Evolutionary conservation across 2,797 vertebrate genomes (phyloP).

Genomic region (Ceyx erithaca): DNA sequence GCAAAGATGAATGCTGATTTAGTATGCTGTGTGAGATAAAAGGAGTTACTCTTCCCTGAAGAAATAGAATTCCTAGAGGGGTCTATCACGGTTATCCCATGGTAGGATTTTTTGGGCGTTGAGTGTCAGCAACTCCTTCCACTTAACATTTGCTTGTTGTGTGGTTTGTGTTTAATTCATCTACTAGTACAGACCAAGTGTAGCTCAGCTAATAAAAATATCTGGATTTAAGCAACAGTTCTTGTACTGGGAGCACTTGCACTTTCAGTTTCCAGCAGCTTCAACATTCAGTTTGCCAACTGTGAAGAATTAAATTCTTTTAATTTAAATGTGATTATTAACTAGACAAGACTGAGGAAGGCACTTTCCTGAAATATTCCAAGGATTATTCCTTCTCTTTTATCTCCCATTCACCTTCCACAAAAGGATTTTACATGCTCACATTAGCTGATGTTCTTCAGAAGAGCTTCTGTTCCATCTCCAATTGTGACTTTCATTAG

Average conservation of each 20-base stretch:
- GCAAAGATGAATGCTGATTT: neutral
- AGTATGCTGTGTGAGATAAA: neutral
- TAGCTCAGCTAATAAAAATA: neutral
- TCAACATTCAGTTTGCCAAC: neutral
- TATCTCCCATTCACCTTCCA: constrained; percentile 29
- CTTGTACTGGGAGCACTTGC: neutral
- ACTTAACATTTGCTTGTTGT: neutral
- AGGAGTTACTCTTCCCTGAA: neutral
- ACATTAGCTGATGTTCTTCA: constrained; percentile 8
- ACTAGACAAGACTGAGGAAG: neutral
- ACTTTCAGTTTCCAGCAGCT: neutral
- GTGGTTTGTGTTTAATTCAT: neutral
- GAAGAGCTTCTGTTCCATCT: constrained; percentile 35
- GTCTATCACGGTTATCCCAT: neutral
- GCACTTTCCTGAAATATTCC: constrained; percentile 10
- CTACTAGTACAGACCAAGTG: neutral
- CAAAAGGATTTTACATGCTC: neutral
- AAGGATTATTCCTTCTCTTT: constrained; percentile 20
- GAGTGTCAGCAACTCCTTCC: neutral
- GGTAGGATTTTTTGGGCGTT: neutral
- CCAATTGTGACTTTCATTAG: constrained; percentile 40
- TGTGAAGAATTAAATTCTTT: neutral
- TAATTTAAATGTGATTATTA: constrained; percentile 56
- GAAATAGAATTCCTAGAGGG: neutral
- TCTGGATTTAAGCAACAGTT: neutral